A percentile compares a stretch with the other conserved stretches of the same genome.
These are phyloP conservation scores for Polyergus mexicanus DNA, from an alignment of 1,140 invertebrate species.

Conservation along the genomic window DNA sequence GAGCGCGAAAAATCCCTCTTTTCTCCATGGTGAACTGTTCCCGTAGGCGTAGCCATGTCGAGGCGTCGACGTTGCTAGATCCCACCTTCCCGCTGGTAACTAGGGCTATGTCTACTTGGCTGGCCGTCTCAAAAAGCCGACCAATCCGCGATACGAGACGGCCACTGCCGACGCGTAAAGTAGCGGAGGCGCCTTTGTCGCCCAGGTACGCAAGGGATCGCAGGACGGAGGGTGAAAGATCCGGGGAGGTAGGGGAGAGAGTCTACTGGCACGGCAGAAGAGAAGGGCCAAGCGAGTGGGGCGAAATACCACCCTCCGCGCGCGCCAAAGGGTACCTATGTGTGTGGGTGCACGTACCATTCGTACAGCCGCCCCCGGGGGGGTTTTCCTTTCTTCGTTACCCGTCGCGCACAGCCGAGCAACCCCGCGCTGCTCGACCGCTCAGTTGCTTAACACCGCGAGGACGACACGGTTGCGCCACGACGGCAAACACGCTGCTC, in stretches of 20 bases:
- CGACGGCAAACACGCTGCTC: slow-evolving; percentile 57
- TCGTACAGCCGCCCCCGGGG: slow-evolving; percentile 76
- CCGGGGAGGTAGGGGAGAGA: slow-evolving; percentile 44
- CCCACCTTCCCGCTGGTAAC: slow-evolving; percentile 82
- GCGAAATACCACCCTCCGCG: slow-evolving; percentile 69
- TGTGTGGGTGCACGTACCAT: slow-evolving; percentile 69
- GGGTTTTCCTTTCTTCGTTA: slow-evolving; percentile 79
- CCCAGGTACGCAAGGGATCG: slow-evolving; percentile 59
- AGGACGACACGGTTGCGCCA: slow-evolving; percentile 84
- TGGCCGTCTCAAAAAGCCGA: slow-evolving; percentile 85
- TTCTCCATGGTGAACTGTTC: slow-evolving; percentile 79
- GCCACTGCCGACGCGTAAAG: slow-evolving; percentile 84
- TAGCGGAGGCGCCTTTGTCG: slow-evolving; percentile 80
- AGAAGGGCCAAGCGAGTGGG: slow-evolving; percentile 50
- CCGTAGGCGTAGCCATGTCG: slow-evolving; percentile 81
- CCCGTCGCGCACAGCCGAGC: slow-evolving; percentile 79
- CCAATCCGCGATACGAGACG: slow-evolving; percentile 86
- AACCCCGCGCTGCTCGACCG: slow-evolving; percentile 82
- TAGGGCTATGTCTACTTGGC: slow-evolving; percentile 86
- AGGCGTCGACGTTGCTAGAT: slow-evolving; percentile 81
- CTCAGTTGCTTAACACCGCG: slow-evolving; percentile 86
- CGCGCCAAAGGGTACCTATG: slow-evolving; percentile 19
- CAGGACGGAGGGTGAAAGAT: slow-evolving; percentile 56
- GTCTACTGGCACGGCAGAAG: slow-evolving; percentile 9
- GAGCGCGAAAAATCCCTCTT: slow-evolving; percentile 63